phyloP scores from a whole-genome alignment of 2,113 vertebrate species.

The Rafetus swinhoei region DNA sequence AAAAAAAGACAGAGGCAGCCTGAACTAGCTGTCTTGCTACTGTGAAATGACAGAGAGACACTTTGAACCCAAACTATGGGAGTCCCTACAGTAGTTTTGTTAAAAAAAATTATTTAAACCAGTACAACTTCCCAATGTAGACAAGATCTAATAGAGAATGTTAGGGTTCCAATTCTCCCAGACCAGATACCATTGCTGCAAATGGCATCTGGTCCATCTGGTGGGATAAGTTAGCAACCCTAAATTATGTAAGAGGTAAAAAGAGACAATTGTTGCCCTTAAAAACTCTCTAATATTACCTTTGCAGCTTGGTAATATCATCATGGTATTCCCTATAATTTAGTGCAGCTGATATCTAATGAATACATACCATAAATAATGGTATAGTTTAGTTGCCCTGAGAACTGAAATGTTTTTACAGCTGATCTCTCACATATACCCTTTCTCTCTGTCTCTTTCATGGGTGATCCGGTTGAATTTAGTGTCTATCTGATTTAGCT shows the following conservation, averaged over 20 bases:
- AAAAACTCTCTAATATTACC: not conserved
- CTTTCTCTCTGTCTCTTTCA: not conserved
- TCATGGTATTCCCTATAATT: not conserved
- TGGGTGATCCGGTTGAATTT: not conserved
- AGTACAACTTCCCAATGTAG: not conserved
- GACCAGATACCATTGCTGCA: too few relatives aligned
- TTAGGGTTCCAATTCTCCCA: too few relatives aligned
- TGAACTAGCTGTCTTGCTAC: too few relatives aligned
- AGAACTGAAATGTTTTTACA: not conserved
- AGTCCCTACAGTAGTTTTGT: not conserved
- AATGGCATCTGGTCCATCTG: too few relatives aligned
- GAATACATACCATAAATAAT: not conserved
- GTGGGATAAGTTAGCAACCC: too few relatives aligned
- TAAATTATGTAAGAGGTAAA: not conserved
- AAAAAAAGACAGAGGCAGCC: too few relatives aligned
- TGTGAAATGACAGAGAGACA: not conserved
- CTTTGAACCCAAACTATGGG: not conserved
- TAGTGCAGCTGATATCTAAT: not conserved
- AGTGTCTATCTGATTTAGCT: not conserved
- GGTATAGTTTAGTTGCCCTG: not conserved
- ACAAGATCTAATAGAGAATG: not conserved
- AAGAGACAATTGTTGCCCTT: not conserved
- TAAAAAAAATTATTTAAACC: not conserved
- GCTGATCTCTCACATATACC: not conserved
- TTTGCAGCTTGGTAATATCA: not conserved